Evolutionary conservation across 1,140 invertebrate genomes (phyloP).

Genomic region (Meloidogyne exigua): DNA sequence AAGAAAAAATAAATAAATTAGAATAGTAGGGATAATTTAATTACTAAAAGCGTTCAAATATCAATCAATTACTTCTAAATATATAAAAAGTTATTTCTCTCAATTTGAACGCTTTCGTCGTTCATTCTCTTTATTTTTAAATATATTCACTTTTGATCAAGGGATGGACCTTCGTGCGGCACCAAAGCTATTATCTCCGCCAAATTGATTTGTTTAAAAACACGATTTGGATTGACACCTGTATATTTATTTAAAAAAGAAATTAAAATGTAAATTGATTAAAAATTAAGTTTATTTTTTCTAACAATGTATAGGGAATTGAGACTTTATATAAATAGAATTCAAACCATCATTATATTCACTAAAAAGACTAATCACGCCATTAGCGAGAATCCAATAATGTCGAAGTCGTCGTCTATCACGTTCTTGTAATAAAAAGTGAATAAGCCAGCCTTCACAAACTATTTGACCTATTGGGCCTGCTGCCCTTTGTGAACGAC

Average conservation of each 20-base stretch:
- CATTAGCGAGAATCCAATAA: slow-evolving; percentile 59
- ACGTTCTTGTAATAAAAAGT: slow-evolving; percentile 47
- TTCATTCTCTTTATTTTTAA: background rate
- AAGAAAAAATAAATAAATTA: slow-evolving; percentile 10
- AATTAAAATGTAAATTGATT: background rate
- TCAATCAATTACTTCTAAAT: background rate
- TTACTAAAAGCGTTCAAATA: background rate
- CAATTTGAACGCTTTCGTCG: background rate
- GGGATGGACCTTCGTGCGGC: slow-evolving; percentile 53
- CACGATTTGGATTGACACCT: slow-evolving; percentile 59
- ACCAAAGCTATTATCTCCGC: slow-evolving; percentile 57
- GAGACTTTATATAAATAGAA: too few relatives aligned
- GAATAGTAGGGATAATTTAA: background rate
- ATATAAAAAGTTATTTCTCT: background rate
- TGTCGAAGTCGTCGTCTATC: slow-evolving; percentile 54
- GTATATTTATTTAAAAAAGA: background rate
- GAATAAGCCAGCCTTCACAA: slow-evolving; percentile 62
- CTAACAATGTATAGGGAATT: too few relatives aligned
- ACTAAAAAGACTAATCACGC: slow-evolving; percentile 59
- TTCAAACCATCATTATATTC: slow-evolving; percentile 60
- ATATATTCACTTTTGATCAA: slow-evolving; percentile 48
- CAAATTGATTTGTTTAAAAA: slow-evolving; percentile 55
- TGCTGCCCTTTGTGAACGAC: slow-evolving; percentile 39
- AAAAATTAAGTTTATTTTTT: background rate
- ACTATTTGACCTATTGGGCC: slow-evolving; percentile 30